Conservation (phyloP, 2,888 invertebrate species). For the Ceriagrion tenellum region DNA sequence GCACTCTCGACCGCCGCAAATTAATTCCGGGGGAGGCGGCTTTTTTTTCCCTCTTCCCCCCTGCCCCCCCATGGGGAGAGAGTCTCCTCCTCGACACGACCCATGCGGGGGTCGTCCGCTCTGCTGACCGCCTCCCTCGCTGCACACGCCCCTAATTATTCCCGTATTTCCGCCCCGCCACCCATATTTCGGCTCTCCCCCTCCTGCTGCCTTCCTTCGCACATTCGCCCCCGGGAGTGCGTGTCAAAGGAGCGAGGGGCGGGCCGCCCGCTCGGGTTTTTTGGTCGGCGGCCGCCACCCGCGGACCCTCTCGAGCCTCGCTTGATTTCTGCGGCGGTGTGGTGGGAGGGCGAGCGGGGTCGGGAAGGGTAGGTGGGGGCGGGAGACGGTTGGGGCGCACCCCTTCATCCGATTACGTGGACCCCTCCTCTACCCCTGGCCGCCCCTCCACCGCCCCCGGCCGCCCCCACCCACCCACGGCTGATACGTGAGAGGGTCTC, state of each 20-base stretch:
- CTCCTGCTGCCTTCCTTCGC: not conserved
- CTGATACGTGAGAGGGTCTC: no score
- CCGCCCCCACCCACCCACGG: no score
- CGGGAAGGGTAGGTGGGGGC: not conserved
- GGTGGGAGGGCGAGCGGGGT: not conserved
- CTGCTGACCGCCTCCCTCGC: not conserved
- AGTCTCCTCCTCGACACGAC: not conserved
- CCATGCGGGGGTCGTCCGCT: not conserved
- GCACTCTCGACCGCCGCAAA: constrained; percentile 43
- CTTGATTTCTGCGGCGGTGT: no score
- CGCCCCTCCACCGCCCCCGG: no score
- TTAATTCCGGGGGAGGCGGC: constrained; percentile 14
- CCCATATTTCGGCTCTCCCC: not conserved
- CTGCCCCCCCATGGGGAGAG: not conserved
- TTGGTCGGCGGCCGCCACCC: not conserved
- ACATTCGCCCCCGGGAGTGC: not conserved
- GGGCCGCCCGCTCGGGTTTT: not conserved
- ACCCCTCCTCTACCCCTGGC: no score
- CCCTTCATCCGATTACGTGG: no score
- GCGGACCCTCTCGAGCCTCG: not conserved
- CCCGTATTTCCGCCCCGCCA: constrained; percentile 24
- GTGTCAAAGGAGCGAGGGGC: not conserved
- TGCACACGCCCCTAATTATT: constrained; percentile 50
- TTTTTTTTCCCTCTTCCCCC: not conserved
- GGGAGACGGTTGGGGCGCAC: not conserved